A percentile compares a stretch with the other conserved stretches of the same genome.
These are phyloP conservation scores for Stegophylla sp. DNA, from an alignment of 2,888 invertebrate species.

Conservation along the genomic window DNA sequence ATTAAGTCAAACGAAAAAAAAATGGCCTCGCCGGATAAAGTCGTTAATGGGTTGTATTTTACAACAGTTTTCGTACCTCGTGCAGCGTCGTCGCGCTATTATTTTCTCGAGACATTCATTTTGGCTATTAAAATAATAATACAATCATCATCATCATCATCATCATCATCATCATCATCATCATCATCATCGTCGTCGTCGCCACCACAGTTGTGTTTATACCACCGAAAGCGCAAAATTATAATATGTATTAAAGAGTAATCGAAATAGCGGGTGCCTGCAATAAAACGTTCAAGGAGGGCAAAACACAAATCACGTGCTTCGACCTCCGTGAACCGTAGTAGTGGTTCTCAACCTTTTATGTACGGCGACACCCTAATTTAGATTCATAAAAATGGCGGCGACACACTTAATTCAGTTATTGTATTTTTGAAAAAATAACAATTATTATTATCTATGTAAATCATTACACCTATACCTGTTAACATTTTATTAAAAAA, in stretches of 20 bases:
- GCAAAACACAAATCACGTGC: constrained; percentile 11
- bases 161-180: not conserved
- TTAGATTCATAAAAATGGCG: no score
- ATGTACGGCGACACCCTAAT: no score
- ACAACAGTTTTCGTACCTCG: constrained; percentile 5
- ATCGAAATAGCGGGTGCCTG: not conserved
- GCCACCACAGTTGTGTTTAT: not conserved
- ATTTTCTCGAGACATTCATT: constrained; percentile 22
- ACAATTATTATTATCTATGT: no score
- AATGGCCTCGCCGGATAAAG: constrained; percentile 22
- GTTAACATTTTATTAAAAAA: no score
- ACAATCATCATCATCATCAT: constrained; percentile 15
- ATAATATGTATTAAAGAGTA: not conserved
- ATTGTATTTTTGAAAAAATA: no score
- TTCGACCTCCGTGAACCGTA: not conserved
- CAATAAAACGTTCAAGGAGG: not conserved
- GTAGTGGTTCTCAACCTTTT: no score
- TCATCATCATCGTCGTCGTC: not conserved
- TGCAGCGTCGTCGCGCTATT: not conserved
- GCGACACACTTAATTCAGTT: no score
- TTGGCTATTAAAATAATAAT: constrained; percentile 49
- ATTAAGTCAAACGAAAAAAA: constrained; percentile 46
- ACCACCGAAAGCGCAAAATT: not conserved
- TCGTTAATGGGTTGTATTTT: constrained; percentile 44
- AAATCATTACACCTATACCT: no score